Percentiles rank a stretch among this genome's conserved stretches.
Evolutionary conservation across 2,888 invertebrate species (phyloP).

Genomic region (Brachyopa scutellaris): DNA sequence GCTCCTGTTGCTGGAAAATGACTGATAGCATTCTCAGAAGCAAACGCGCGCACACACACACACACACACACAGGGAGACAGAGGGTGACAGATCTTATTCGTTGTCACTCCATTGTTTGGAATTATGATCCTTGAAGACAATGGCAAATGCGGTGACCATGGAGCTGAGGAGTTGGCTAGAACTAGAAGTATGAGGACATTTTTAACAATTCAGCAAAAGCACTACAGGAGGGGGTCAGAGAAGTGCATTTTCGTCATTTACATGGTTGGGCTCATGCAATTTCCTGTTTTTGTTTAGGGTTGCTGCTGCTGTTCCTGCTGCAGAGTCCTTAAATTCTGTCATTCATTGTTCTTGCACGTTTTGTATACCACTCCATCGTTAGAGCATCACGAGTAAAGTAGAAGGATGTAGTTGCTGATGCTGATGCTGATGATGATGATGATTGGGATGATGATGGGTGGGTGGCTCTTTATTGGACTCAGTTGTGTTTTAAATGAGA

Average conservation of each 20-base stretch:
- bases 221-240: conserved; percentile 16
- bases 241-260: conserved; percentile 65
- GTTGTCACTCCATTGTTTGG: conserved; percentile 73
- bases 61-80: neutral
- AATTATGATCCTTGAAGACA: conserved; percentile 74
- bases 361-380: conserved; percentile 24
- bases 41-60: conserved; percentile 11
- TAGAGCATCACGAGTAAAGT: no score
- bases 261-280: conserved; percentile 69
- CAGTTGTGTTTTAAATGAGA: conserved; percentile 37
- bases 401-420: conserved; percentile 16
- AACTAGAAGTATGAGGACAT: conserved; percentile 23
- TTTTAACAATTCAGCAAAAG: conserved; percentile 53
- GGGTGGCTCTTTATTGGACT: conserved; percentile 42
- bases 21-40: conserved; percentile 65
- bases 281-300: conserved; percentile 66
- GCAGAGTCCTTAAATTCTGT: conserved; percentile 62
- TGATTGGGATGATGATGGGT: conserved; percentile 26
- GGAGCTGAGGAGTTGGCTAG: conserved; percentile 19
- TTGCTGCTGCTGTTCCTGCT: conserved; percentile 1
- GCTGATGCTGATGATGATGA: conserved; percentile 28
- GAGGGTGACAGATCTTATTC: conserved; percentile 70
- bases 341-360: conserved; percentile 59
- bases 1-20: conserved; percentile 68
- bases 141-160: conserved; percentile 69